A percentile compares a stretch with the other conserved stretches of the same genome.
Evolutionary conservation across 2,797 vertebrate species (phyloP).

Genomic region (Telmatherina bonti): DNA sequence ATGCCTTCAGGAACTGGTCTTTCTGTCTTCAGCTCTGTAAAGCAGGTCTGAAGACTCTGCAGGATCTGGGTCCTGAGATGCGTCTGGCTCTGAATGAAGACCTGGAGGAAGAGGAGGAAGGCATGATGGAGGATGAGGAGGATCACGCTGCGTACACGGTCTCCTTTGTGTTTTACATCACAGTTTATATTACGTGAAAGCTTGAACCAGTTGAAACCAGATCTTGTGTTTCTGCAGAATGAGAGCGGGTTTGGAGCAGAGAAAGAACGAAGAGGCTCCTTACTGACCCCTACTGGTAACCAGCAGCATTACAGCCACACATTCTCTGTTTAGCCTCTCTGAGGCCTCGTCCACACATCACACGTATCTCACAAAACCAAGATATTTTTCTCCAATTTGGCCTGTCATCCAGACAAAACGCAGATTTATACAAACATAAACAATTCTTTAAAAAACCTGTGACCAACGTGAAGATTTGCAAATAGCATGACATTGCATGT

Average conservation of each 20-base stretch:
- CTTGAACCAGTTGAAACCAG: not conserved
- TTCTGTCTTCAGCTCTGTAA: conserved; percentile 69
- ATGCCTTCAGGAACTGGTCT: conserved; percentile 3
- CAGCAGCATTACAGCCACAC: not conserved
- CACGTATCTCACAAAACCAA: too few species aligned
- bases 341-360: too few species aligned
- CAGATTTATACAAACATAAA: too few species aligned
- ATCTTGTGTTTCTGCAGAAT: conserved; percentile 32
- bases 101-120: conserved; percentile 67
- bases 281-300: conserved; percentile 67
- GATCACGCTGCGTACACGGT: conserved; percentile 49
- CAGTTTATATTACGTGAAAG: too few species aligned
- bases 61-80: conserved; percentile 94
- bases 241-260: conserved; percentile 55
- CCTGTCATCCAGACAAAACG: too few species aligned
- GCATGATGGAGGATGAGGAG: conserved; percentile 59
- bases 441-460: too few species aligned
- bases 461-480: too few species aligned
- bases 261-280: conserved; percentile 56
- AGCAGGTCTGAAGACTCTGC: conserved; percentile 91
- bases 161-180: too few species aligned
- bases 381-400: too few species aligned
- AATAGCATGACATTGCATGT: too few species aligned
- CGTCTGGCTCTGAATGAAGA: conserved; percentile 88
- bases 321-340: too few species aligned